Evolutionary conservation across 2,113 vertebrate species (phyloP).

Genomic region (Embiotoca jacksoni): DNA sequence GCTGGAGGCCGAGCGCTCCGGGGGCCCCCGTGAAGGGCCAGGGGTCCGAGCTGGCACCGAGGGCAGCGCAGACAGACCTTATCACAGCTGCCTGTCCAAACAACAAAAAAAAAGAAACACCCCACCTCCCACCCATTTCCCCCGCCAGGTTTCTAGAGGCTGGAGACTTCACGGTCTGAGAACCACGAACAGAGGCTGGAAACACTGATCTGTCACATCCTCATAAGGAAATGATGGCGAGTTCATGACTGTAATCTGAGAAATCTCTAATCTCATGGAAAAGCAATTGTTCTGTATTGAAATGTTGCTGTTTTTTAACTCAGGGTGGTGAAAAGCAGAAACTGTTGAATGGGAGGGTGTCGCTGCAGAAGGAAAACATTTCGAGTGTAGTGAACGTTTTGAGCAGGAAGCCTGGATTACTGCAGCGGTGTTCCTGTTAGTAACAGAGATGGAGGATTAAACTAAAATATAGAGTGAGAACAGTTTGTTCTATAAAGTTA

Average conservation of each 20-base stretch:
- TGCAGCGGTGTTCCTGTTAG: no score
- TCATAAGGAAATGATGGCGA: conserved; percentile 85
- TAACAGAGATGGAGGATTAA: no score
- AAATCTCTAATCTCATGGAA: conserved; percentile 42
- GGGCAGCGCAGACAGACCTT: conserved; percentile 47
- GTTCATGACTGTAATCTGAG: conserved; percentile 67
- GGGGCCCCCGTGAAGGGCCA: conserved; percentile 1
- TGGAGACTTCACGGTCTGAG: conserved; percentile 90
- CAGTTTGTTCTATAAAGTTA: no score
- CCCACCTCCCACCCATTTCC: conserved; percentile 63
- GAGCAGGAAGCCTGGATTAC: no score
- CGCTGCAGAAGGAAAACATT: no score
- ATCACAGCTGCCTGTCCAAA: conserved; percentile 85
- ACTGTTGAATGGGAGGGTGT: background rate
- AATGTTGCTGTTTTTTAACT: conserved; percentile 24
- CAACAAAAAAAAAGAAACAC: conserved; percentile 47
- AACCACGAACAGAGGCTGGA: conserved; percentile 84
- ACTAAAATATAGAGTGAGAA: no score
- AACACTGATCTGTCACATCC: conserved; percentile 79
- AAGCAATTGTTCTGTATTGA: conserved; percentile 41
- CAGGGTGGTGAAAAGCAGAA: conserved; percentile 46
- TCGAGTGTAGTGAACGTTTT: no score
- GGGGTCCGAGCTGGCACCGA: conserved; percentile 57
- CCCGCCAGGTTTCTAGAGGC: conserved; percentile 73
- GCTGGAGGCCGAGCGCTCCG: conserved; percentile 64